These are phyloP conservation scores for Lochmaea capreae DNA, from an alignment of 2,888 invertebrate genomes.

Conservation along the genomic window DNA sequence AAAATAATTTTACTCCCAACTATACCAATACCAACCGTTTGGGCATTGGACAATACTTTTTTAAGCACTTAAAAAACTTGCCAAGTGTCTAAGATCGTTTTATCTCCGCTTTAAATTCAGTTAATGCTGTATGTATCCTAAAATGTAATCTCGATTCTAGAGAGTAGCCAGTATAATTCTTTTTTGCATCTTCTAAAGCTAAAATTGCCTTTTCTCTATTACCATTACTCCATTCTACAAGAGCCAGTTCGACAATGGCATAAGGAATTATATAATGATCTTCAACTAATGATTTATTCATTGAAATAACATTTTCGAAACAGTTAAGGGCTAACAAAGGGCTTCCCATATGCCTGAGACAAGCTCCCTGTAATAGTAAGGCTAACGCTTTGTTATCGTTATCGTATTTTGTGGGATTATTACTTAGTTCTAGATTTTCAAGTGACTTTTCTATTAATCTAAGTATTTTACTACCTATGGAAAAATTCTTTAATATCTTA, in stretches of 20 bases:
- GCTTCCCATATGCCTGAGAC: conserved; percentile 82
- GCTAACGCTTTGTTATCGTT: conserved; percentile 82
- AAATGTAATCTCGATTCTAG: conserved; percentile 91
- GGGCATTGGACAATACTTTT: neutral
- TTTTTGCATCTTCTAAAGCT: conserved; percentile 85
- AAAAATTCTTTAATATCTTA: conserved; percentile 79
- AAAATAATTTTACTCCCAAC: too few species aligned
- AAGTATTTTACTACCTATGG: conserved; percentile 72
- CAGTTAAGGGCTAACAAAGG: conserved; percentile 83
- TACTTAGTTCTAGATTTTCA: conserved; percentile 54
- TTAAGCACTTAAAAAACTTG: neutral
- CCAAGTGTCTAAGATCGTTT: conserved; percentile 37
- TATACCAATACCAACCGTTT: too few species aligned
- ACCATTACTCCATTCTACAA: conserved; percentile 79
- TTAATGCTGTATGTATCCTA: conserved; percentile 82
- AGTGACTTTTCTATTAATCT: conserved; percentile 72
- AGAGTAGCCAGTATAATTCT: conserved; percentile 88
- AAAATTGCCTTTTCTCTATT: conserved; percentile 75
- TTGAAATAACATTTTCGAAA: conserved; percentile 71
- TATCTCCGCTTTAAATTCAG: conserved; percentile 63
- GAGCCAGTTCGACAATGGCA: conserved; percentile 86
- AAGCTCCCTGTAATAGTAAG: conserved; percentile 84
- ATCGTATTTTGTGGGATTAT: conserved; percentile 67
- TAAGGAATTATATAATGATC: conserved; percentile 89
- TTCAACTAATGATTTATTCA: conserved; percentile 80